A percentile compares a stretch with the other conserved stretches of the same genome.
phyloP scores from a whole-genome alignment of 2,797 vertebrate genomes.

The Toxotes lorentzi region DNA sequence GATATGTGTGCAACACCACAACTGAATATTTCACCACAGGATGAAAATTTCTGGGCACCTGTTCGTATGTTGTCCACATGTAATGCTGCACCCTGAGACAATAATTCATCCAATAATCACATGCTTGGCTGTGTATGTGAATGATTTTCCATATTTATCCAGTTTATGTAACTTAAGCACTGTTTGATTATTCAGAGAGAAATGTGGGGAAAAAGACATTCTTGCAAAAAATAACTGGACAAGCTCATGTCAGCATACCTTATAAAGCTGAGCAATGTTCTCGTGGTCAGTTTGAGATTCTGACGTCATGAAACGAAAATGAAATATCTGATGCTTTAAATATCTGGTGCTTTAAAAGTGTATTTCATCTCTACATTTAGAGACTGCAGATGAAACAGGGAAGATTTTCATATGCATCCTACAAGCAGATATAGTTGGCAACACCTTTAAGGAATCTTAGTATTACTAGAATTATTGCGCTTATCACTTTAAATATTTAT shows the following conservation, averaged over 20 bases:
- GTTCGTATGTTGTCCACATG: neutral
- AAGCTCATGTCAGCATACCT: neutral
- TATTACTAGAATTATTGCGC: neutral
- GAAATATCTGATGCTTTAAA: no score
- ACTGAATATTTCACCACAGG: neutral
- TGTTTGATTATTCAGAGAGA: neutral
- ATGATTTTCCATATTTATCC: neutral
- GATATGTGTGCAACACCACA: neutral
- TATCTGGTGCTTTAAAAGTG: no score
- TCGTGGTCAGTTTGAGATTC: no score
- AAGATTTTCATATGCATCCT: neutral
- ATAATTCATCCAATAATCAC: neutral
- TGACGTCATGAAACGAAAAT: neutral
- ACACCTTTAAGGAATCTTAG: neutral
- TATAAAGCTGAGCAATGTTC: neutral
- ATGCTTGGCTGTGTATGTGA: neutral
- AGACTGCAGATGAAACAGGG: constrained; percentile 2
- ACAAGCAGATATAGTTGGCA: neutral
- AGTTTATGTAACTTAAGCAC: neutral
- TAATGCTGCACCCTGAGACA: constrained; percentile 5
- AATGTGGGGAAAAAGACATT: neutral
- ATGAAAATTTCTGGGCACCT: constrained; percentile 1
- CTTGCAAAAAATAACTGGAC: neutral
- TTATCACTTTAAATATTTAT: neutral
- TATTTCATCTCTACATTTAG: neutral